Base-by-base conservation (phyloP, 2,888 invertebrate genomes). In the Drosophila barbarae region DNA sequence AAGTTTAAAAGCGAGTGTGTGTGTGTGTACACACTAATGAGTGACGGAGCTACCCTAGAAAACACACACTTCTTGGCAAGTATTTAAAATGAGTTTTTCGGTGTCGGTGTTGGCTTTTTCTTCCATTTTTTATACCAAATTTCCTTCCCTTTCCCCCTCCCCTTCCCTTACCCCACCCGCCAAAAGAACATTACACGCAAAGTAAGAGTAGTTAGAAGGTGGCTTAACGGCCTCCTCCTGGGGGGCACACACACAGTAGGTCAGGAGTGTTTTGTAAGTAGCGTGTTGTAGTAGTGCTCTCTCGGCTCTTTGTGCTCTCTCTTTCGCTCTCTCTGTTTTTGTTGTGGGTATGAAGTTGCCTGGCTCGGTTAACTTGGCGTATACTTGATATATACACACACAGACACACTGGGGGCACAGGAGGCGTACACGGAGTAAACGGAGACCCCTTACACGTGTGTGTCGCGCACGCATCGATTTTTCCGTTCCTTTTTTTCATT, bases 261-360 rank as follows among this genome's bases (percentile, higher is more conserved):
- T 85, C 79, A 85, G 77, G 84, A 85, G 79, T 84, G 83, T 66
- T 71, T 81, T 63, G 69, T 77, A 84, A 84, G 84, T 82, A 72
- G 78, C 82, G 69, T 66, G 57, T 41, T 78, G 76, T 82, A 78
- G 84, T 71, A 81, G 41, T 47, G 18, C 18, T 18, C 46, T 47
- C 46, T 8, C 13, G n/a, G 8, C 3, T 18, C 1, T 4, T 3
- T 6, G 23, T 3, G 23, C 42, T 26, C 26, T 42, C 10, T 44
- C 15, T 15, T 5, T 8, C 13, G 13, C 46, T 3, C 28, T 28
- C 42, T 70, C 58, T 74, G 65, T 77, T 64, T 69, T 84, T 79
- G 84, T 79, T 84, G 81, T 80, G 79, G 79, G 85, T 69, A 84
- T 79, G 85, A 85, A 85, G 79, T 83, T 78, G 73, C 69, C 57